phyloP scores from a whole-genome alignment of 2,113 vertebrate species.

The Cyprinodon variegatus region DNA sequence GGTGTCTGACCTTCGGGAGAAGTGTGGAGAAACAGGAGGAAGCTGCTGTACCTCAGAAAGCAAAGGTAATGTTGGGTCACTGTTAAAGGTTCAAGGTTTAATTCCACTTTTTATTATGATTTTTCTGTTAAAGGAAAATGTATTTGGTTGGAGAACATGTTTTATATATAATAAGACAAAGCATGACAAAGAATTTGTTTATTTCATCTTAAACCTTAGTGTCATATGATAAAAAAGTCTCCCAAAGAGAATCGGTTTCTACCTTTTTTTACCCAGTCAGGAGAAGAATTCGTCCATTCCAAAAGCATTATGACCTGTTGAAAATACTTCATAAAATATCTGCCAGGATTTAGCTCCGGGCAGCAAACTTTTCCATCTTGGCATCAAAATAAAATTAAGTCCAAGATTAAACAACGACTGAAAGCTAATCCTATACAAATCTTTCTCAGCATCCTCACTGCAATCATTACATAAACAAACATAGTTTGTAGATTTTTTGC shows the following conservation, averaged over 20 bases:
- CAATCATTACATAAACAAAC: not conserved
- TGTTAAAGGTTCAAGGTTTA: not conserved
- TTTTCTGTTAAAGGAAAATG: not conserved
- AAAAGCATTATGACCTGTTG: not conserved
- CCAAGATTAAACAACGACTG: not conserved
- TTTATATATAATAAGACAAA: too few relatives aligned
- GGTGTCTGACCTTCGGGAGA: constrained; percentile 74
- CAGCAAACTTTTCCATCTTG: not conserved
- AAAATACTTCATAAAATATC: not conserved
- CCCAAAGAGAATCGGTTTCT: not conserved
- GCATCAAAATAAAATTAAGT: not conserved
- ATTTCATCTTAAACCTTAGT: not conserved
- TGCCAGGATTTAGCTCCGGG: not conserved
- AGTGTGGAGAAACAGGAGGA: constrained; percentile 71
- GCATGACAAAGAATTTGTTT: not conserved
- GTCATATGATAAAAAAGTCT: not conserved
- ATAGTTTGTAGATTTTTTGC: not conserved
- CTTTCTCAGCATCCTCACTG: not conserved
- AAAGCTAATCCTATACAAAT: constrained; percentile 3
- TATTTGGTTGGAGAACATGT: too few relatives aligned
- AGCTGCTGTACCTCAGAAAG: constrained; percentile 78
- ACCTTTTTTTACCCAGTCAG: not conserved
- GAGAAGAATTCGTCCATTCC: not conserved
- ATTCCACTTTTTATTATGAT: not conserved
- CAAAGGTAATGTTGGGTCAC: constrained; percentile 59